Evolutionary conservation across 1,140 invertebrate species (phyloP).

Genomic region (Mizuhopecten yessoensis): DNA sequence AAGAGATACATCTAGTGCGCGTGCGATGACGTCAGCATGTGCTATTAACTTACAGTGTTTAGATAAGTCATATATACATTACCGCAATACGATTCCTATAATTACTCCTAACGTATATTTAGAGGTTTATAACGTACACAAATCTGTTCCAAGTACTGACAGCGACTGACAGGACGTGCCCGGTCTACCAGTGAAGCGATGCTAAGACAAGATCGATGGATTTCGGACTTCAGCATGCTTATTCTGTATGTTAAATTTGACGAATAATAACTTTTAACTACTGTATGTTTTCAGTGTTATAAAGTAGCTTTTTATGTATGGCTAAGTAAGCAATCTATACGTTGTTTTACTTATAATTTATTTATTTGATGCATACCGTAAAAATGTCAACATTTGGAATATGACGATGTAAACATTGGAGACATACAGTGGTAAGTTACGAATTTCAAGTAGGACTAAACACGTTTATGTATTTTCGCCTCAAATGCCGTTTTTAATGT

Average conservation of each 20-base stretch:
- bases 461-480: too few relatives aligned
- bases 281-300: neutral
- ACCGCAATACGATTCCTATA: neutral
- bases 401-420: too few relatives aligned
- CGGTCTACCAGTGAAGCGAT: neutral
- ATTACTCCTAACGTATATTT: neutral
- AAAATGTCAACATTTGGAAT: too few relatives aligned
- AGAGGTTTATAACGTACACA: neutral
- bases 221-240: neutral
- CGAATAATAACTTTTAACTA: neutral
- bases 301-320: too few relatives aligned
- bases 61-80: constrained; percentile 13
- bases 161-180: neutral
- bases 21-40: neutral
- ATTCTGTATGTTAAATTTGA: too few relatives aligned
- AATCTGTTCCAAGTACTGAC: neutral
- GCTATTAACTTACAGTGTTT: constrained; percentile 13
- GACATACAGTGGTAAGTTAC: too few relatives aligned
- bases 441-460: too few relatives aligned
- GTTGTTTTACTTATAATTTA: too few relatives aligned
- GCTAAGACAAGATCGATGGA: neutral
- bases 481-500: too few relatives aligned
- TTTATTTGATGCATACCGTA: too few relatives aligned
- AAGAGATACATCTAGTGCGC: neutral
- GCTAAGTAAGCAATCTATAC: too few relatives aligned